phyloP scores from a whole-genome alignment of 2,113 vertebrate species.

The Campylomormyrus numenius region DNA sequence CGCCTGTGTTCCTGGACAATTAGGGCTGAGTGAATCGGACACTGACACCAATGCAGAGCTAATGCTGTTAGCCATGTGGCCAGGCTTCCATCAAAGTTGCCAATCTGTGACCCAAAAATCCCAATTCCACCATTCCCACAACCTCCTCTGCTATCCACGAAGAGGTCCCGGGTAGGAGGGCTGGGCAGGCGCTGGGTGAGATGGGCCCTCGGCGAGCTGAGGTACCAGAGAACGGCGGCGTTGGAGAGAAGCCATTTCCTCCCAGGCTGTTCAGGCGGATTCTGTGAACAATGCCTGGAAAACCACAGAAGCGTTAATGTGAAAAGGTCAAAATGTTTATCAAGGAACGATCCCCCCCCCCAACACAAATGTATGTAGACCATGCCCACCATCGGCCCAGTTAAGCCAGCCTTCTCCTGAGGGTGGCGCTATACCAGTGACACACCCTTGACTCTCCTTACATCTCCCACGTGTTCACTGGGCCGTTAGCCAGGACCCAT shows the following conservation, averaged over 20 bases:
- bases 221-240: neutral
- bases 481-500: neutral
- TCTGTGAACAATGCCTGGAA: neutral
- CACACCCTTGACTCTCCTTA: neutral
- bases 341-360: neutral
- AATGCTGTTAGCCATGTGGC: slow-evolving; percentile 42
- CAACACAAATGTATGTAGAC: neutral
- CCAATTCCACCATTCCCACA: neutral
- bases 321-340: neutral
- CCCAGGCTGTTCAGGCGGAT: neutral
- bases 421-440: neutral
- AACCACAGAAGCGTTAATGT: neutral
- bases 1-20: neutral
- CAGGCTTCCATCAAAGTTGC: slow-evolving; percentile 47
- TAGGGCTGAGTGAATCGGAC: neutral
- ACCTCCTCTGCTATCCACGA: neutral
- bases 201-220: neutral
- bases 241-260: neutral
- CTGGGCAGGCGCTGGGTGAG: neutral
- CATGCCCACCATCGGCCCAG: neutral
- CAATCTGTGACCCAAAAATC: neutral
- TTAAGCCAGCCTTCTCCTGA: neutral
- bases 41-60: slow-evolving; percentile 35
- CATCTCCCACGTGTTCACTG: neutral
- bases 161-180: neutral